A percentile compares a stretch with the other conserved stretches of the same genome.
Evolutionary conservation across 2,888 invertebrate genomes (phyloP).

Genomic region (Odontomyia ornata): DNA sequence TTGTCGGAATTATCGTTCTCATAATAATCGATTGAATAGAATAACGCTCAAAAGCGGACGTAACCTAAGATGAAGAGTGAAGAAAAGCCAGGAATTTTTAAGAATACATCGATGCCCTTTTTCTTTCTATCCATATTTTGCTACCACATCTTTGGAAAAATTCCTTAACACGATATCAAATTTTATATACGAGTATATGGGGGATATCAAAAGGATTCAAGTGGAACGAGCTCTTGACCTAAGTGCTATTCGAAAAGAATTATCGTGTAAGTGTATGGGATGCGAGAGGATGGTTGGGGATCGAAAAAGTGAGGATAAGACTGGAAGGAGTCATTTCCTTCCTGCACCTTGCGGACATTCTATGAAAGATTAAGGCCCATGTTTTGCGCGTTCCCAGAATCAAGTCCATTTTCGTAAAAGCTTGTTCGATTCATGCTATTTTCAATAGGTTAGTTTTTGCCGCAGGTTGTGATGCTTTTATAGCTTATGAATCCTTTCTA

Average conservation of each 20-base stretch:
- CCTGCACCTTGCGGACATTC: neutral
- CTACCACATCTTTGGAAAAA: neutral
- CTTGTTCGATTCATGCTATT: neutral
- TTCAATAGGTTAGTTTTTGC: neutral
- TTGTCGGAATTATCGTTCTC: neutral
- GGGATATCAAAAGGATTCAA: neutral
- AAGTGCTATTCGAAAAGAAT: conserved; percentile 25
- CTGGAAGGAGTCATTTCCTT: neutral
- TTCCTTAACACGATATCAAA: conserved; percentile 19
- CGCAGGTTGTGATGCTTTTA: neutral
- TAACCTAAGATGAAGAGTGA: neutral
- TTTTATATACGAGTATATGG: neutral
- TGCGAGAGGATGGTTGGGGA: neutral
- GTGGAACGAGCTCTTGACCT: conserved; percentile 16
- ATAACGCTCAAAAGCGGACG: neutral
- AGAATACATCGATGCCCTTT: neutral
- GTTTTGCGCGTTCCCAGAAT: neutral
- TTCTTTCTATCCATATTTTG: neutral
- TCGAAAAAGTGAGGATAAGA: neutral
- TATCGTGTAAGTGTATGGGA: neutral
- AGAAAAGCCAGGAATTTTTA: neutral
- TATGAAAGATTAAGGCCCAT: neutral
- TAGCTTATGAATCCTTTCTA: too few relatives aligned
- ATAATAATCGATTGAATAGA: neutral
- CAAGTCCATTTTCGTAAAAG: neutral